A percentile compares a stretch with the other conserved stretches of the same genome.
phyloP scores from a whole-genome alignment of 2,797 vertebrate species.

The Eulemur albifrons region DNA sequence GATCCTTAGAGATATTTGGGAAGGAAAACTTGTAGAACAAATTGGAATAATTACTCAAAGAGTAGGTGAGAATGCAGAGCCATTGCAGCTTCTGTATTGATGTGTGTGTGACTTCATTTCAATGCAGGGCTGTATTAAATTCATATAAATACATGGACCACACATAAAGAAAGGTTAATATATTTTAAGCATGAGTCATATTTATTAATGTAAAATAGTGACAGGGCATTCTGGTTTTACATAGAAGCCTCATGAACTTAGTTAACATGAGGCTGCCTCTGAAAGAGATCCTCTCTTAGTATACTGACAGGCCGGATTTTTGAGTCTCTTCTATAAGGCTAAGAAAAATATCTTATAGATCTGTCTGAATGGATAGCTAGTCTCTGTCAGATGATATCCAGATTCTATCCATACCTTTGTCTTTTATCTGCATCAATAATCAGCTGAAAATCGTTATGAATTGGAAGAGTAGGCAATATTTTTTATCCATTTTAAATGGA shows the following conservation, averaged over 20 bases:
- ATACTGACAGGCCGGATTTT: not conserved
- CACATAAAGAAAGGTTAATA: not conserved
- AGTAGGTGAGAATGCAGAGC: not conserved
- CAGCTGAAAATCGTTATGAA: not conserved
- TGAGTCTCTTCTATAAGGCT: not conserved
- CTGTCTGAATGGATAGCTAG: not conserved
- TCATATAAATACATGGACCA: not conserved
- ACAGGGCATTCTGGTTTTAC: not conserved
- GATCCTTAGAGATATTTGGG: not conserved
- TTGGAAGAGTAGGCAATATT: not conserved
- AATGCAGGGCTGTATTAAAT: not conserved
- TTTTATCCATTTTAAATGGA: not conserved
- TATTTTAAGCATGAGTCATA: not conserved
- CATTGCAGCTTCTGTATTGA: not conserved
- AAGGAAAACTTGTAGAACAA: not conserved
- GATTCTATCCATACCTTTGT: not conserved
- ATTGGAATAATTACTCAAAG: not conserved
- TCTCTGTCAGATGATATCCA: not conserved
- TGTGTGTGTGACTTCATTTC: not conserved
- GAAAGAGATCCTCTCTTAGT: not conserved
- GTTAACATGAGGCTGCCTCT: not conserved
- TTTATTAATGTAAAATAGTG: not conserved
- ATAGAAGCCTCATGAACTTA: not conserved
- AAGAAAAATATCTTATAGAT: not conserved
- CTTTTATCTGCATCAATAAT: not conserved